phyloP scores from a whole-genome alignment of 2,113 vertebrate species.

The Myotis brandtii region DNA sequence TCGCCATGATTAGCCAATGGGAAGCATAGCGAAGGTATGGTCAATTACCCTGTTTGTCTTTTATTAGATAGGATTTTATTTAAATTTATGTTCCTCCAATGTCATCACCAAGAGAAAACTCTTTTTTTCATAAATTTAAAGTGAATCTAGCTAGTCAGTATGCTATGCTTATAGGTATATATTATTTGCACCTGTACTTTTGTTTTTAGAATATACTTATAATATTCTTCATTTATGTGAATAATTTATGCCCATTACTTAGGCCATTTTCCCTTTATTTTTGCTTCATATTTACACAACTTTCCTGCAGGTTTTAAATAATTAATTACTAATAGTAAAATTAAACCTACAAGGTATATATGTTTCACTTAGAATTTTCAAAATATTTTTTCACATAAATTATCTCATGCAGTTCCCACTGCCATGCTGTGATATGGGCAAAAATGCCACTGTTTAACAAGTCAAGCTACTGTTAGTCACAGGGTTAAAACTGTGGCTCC shows the following conservation, averaged over 20 bases:
- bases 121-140: background rate
- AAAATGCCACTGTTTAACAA: background rate
- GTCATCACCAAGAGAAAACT: background rate
- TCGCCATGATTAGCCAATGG: too few species aligned
- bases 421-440: background rate
- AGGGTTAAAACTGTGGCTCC: background rate
- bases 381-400: background rate
- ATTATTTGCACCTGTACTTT: background rate
- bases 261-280: background rate
- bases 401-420: background rate
- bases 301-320: background rate
- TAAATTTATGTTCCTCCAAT: background rate
- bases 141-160: background rate
- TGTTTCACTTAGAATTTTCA: background rate
- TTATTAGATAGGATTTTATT: background rate
- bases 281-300: background rate
- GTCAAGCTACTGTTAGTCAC: background rate
- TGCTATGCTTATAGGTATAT: background rate
- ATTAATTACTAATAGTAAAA: background rate
- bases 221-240: background rate
- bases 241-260: background rate
- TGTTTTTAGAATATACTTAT: slow-evolving; percentile 25
- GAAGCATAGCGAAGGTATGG: too few species aligned
- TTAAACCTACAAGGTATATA: background rate
- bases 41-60: too few species aligned